Conservation (phyloP, 2,113 vertebrate species). For the Microcebus griseorufus region DNA sequence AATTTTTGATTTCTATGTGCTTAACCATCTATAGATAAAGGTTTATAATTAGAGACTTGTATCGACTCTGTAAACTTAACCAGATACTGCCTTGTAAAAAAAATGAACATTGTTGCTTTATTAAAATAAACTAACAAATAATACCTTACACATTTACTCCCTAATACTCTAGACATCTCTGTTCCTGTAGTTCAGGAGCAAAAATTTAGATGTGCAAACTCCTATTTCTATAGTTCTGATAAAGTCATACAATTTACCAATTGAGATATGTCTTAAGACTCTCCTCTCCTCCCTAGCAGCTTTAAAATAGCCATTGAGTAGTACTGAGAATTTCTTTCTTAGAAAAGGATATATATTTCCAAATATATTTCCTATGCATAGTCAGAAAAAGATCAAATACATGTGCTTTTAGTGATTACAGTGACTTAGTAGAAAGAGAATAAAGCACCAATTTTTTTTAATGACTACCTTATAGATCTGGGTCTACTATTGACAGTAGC, state of each 20-base stretch:
- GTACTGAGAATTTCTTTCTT: neutral
- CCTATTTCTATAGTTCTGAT: neutral
- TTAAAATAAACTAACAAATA: neutral
- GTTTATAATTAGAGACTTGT: neutral
- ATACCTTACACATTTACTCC: neutral
- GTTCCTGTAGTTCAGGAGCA: neutral
- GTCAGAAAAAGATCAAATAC: conserved; percentile 5
- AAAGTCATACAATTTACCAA: neutral
- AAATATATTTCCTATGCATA: neutral
- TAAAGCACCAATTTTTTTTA: neutral
- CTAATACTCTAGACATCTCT: neutral
- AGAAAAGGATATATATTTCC: conserved; percentile 13
- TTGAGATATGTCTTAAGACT: neutral
- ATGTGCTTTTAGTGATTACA: neutral
- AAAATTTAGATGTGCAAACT: neutral
- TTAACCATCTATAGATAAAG: neutral
- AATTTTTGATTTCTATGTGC: neutral
- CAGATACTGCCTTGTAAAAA: neutral
- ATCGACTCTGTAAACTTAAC: neutral
- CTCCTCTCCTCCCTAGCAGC: neutral
- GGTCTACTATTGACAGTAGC: neutral
- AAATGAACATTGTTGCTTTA: neutral
- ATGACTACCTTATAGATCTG: neutral
- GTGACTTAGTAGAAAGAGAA: neutral
- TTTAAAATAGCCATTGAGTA: conserved; percentile 34